Evolutionary conservation across 2,113 vertebrate genomes (phyloP), one percentile per base, ranked within the genome.

Genomic region (Balaeniceps rex): DNA sequence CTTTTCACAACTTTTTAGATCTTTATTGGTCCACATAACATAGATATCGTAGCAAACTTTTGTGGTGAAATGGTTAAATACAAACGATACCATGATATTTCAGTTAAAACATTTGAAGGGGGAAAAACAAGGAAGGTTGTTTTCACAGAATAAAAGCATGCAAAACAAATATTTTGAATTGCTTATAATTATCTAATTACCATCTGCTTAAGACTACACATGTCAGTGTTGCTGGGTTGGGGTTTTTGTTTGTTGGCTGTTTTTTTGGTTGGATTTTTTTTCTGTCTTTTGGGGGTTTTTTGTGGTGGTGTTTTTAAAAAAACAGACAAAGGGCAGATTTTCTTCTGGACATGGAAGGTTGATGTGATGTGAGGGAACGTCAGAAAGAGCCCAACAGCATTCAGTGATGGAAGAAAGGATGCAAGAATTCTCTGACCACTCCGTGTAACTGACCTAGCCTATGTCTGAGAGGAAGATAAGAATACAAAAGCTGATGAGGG

Each of bases 401-500:
- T 25, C 36, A 54, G 36, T 18, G 18, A 61, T 22, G 13, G 66
- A 88, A 69, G 36, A 82, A 87, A 46, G 28, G 40, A 63, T 51
- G 22, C 4, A 6, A 93, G 66, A 75, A 65, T 65, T 69, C 23
- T 55, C 76, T 76, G 58, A 36, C 33, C 29, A 26, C 34, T 40
- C 24, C 63, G 54, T 36, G 34, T 47, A 47, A 78, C 52, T 52
- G 81, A 96, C 87, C 79, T 93, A 93, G 78, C 46, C 49, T 79
- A 33, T 65, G n/a, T 49, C 90, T 70, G 36, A 97, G 57, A 65
- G 88, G 68, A 94, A 96, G 61, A 65, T 46, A 95, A 94, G 38
- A 92, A 55, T 23, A 64, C 3, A 79, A 51, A 96, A 86, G 66
- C 40, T 92, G 81, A 95, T 93, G 11, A 89, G 57, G 49, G 83